Percentiles rank a stretch among this genome's conserved stretches.
phyloP scores from a whole-genome alignment of 2,888 invertebrate genomes.

The Apamea anceps region DNA sequence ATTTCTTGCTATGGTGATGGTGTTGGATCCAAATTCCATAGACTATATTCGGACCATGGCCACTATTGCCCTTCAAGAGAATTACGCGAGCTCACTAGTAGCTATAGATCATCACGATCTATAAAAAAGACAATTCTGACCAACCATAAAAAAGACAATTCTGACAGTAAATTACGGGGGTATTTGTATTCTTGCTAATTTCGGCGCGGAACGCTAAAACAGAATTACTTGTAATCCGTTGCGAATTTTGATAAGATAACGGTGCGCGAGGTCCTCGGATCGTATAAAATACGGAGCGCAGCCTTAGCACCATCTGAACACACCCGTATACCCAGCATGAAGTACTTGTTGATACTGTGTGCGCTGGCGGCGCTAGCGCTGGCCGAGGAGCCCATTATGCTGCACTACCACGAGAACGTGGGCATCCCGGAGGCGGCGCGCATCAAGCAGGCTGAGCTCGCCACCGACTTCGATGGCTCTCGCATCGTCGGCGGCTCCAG shows the following conservation, averaged over 20 bases:
- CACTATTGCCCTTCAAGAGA: not conserved
- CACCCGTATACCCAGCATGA: slow-evolving; percentile 42
- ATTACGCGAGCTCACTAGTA: not conserved
- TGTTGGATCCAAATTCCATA: not conserved
- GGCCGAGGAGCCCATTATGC: slow-evolving; percentile 39
- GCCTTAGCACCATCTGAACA: not conserved
- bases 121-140: not conserved
- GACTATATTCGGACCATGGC: not conserved
- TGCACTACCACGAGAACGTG: slow-evolving; percentile 64
- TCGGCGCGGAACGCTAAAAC: slow-evolving; percentile 30
- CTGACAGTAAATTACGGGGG: no score
- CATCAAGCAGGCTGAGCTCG: slow-evolving; percentile 60
- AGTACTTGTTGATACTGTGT: slow-evolving; percentile 30
- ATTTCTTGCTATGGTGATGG: no score
- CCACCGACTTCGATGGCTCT: slow-evolving; percentile 62
- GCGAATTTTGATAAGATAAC: slow-evolving; percentile 38
- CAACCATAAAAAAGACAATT: not conserved
- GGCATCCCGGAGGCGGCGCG: slow-evolving; percentile 66
- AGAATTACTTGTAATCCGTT: slow-evolving; percentile 30
- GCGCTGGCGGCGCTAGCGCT: slow-evolving; percentile 28
- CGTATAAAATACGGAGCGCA: slow-evolving; percentile 24
- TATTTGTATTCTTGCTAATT: not conserved
- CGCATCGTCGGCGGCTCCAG: slow-evolving; percentile 54
- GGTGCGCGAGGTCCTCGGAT: not conserved
- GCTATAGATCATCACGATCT: not conserved